Evolutionary conservation across 1,140 invertebrate species (phyloP).

Genomic region (Drosophila bocki): DNA sequence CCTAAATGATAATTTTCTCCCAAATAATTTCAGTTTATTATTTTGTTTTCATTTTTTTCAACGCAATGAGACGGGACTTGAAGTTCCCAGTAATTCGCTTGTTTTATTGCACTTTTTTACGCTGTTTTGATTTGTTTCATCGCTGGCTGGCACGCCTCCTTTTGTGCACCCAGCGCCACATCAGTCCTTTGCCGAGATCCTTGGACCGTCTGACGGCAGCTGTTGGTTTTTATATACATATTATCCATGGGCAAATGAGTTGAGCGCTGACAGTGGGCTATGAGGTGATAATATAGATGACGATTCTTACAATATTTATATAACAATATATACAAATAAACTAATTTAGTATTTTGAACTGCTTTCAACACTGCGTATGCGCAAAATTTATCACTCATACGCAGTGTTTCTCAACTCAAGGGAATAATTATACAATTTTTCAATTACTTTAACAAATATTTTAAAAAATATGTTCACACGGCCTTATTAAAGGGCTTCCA

Average conservation of each 20-base stretch:
- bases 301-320: too few species aligned
- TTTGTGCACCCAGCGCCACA: constrained; percentile 6
- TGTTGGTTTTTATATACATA: constrained; percentile 63
- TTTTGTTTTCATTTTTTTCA: constrained; percentile 66
- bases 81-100: constrained; percentile 57
- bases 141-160: constrained; percentile 26
- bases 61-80: constrained; percentile 1
- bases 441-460: background rate
- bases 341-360: background rate
- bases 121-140: constrained; percentile 78
- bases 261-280: constrained; percentile 48
- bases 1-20: constrained; percentile 61
- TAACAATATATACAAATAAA: too few species aligned
- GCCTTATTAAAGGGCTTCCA: background rate
- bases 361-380: background rate
- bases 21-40: constrained; percentile 74
- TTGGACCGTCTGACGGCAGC: constrained; percentile 48
- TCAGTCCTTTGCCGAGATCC: constrained; percentile 33
- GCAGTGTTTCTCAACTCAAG: background rate
- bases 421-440: background rate
- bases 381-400: background rate
- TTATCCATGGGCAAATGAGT: constrained; percentile 60
- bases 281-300: background rate
- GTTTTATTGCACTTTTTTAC: constrained; percentile 81
- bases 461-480: background rate